Evolutionary conservation across 2,113 vertebrate species (phyloP).

Genomic region (Trichomycterus rosablanca): DNA sequence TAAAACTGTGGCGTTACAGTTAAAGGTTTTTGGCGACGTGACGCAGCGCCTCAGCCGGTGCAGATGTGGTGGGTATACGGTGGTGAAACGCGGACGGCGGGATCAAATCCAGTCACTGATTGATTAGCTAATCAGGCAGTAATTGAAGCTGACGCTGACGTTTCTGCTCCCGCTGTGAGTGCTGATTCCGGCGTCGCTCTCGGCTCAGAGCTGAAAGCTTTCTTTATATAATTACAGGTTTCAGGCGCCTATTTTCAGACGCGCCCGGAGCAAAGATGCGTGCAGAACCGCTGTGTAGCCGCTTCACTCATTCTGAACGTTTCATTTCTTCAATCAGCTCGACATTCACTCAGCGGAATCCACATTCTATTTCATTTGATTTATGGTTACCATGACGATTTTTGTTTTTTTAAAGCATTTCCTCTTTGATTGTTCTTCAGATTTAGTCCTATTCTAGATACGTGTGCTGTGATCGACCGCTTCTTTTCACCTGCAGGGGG

Average conservation of each 20-base stretch:
- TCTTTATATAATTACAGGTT: conserved; percentile 32
- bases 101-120: conserved; percentile 58
- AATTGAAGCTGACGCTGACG: conserved; percentile 45
- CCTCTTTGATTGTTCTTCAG: no score
- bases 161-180: conserved; percentile 7
- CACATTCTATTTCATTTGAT: no score
- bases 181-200: conserved; percentile 22
- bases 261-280: not conserved
- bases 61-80: conserved; percentile 1
- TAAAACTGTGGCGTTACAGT: no score
- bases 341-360: conserved; percentile 15
- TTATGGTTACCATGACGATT: no score
- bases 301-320: not conserved
- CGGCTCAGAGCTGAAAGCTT: conserved; percentile 12
- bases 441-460: no score
- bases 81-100: conserved; percentile 1
- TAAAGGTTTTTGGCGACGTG: no score
- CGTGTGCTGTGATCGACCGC: no score
- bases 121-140: conserved; percentile 63
- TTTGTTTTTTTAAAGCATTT: no score
- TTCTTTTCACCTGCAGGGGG: no score
- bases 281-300: not conserved
- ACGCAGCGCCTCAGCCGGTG: not conserved
- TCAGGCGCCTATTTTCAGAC: conserved; percentile 21
- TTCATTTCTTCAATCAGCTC: conserved; percentile 31